These are phyloP conservation scores for Craseonycteris thonglongyai DNA, from an alignment of 2,113 vertebrate genomes.

Conservation along the genomic window DNA sequence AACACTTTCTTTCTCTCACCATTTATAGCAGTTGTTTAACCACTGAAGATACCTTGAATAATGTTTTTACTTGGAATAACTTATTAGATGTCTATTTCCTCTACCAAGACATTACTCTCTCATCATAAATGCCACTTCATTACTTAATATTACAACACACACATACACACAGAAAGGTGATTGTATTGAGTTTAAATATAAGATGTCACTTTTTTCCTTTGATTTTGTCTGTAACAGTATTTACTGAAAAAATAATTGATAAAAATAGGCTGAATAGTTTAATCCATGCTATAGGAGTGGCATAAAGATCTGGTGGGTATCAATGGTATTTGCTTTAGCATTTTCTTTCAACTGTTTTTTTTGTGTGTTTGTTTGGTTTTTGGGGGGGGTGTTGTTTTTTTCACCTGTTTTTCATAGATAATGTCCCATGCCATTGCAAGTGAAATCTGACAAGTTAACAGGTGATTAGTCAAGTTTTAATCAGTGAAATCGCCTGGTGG, in stretches of 20 bases:
- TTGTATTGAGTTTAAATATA: neutral
- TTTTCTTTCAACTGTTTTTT: conserved; percentile 7
- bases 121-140: neutral
- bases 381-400: too few species aligned
- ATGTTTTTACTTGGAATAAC: neutral
- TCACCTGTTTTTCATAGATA: neutral
- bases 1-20: neutral
- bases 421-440: neutral
- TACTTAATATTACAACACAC: neutral
- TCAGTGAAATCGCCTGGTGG: conserved; percentile 17
- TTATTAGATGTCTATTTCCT: neutral
- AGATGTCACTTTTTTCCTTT: neutral
- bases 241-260: neutral
- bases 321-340: neutral
- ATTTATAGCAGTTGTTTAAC: neutral
- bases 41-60: neutral
- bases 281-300: neutral
- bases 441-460: conserved; percentile 46
- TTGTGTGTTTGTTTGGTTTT: too few species aligned
- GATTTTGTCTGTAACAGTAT: neutral
- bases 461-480: conserved; percentile 41
- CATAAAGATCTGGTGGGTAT: neutral
- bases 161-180: neutral
- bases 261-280: neutral
- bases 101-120: neutral